Conservation (phyloP, 1,140 invertebrate species). For the Saxidomus purpurata region DNA sequence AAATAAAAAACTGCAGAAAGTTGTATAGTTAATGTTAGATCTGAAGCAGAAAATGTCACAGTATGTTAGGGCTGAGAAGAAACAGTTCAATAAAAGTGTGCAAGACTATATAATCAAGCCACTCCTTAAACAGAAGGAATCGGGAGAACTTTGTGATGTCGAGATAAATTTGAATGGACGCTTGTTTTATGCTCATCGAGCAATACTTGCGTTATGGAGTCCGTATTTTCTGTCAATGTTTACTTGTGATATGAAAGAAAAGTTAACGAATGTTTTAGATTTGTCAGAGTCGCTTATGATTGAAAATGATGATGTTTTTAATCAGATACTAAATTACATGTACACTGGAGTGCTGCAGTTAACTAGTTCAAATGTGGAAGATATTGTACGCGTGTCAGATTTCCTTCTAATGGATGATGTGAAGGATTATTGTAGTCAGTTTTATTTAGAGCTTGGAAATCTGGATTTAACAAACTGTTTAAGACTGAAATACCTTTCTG, state of each 20-base stretch:
- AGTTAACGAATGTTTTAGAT: slow-evolving; percentile 90
- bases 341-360: slow-evolving; percentile 92
- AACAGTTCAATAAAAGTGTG: slow-evolving; percentile 79
- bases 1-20: no score
- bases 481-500: slow-evolving; percentile 79
- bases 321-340: slow-evolving; percentile 93
- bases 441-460: slow-evolving; percentile 83
- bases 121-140: slow-evolving; percentile 80
- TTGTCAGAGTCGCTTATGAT: slow-evolving; percentile 86
- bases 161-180: slow-evolving; percentile 79
- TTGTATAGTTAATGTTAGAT: no score
- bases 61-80: slow-evolving; percentile 82
- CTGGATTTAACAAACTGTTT: slow-evolving; percentile 83
- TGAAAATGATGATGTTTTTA: slow-evolving; percentile 90
- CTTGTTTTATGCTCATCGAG: slow-evolving; percentile 79
- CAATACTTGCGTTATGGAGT: slow-evolving; percentile 83
- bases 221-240: slow-evolving; percentile 85
- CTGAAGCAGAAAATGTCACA: slow-evolving; percentile 82
- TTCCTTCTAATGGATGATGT: slow-evolving; percentile 89
- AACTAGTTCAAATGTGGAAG: slow-evolving; percentile 94
- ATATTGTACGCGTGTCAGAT: slow-evolving; percentile 86
- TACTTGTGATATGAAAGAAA: slow-evolving; percentile 85
- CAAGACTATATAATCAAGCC: slow-evolving; percentile 82
- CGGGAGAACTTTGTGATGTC: slow-evolving; percentile 85
- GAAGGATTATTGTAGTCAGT: slow-evolving; percentile 84